These are phyloP conservation scores for Trichechus manatus DNA, from an alignment of 2,113 vertebrate species.

Conservation along the genomic window DNA sequence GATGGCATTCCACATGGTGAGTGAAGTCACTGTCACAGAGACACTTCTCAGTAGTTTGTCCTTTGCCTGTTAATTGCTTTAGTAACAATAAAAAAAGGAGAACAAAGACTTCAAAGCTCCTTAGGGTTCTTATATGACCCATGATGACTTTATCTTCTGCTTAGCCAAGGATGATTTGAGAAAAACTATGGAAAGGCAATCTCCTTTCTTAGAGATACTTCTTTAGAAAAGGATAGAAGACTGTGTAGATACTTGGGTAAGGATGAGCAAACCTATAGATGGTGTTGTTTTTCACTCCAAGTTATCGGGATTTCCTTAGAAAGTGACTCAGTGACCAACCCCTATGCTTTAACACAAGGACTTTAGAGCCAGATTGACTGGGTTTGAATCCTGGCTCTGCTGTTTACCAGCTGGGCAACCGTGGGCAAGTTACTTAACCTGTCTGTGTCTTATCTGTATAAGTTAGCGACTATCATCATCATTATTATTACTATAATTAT, in stretches of 20 bases:
- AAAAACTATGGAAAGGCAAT: not conserved
- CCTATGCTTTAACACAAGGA: not conserved
- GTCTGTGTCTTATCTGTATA: not conserved
- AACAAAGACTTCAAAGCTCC: not conserved
- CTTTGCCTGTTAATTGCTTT: constrained; percentile 34
- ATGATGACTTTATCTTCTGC: not conserved
- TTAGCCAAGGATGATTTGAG: not conserved
- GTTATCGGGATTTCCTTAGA: not conserved
- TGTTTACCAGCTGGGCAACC: not conserved
- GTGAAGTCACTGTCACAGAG: constrained; percentile 9
- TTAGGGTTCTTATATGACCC: not conserved
- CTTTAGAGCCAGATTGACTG: not conserved
- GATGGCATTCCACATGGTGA: constrained; percentile 97
- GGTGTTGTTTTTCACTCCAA: not conserved
- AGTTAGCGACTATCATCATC: not conserved
- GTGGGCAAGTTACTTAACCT: not conserved
- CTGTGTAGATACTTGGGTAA: not conserved
- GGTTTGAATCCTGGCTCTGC: not conserved
- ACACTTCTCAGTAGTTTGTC: not conserved
- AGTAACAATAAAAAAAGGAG: not conserved
- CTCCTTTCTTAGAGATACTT: constrained; percentile 9
- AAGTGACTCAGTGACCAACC: not conserved
- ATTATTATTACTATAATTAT: not conserved
- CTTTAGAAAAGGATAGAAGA: not conserved
- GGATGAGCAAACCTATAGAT: not conserved